These are phyloP conservation scores for Pelobates cultripes DNA, from an alignment of 2,797 vertebrate genomes.

Conservation along the genomic window DNA sequence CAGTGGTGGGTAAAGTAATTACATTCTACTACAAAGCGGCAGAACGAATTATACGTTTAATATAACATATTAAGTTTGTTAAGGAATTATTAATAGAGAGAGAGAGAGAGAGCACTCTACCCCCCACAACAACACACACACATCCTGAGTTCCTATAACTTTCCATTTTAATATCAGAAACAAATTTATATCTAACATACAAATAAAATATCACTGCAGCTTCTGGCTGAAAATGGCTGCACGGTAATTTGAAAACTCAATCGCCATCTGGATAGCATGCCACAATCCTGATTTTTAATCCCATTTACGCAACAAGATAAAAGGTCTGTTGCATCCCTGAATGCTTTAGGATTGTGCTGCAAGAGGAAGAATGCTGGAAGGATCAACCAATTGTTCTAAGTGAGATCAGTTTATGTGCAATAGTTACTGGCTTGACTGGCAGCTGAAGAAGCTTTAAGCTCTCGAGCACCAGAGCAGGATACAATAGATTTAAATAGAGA, in stretches of 20 bases:
- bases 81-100: too few relatives aligned
- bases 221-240: constrained; percentile 1
- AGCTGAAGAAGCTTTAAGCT: background rate
- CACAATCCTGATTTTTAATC: constrained; percentile 41
- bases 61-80: too few relatives aligned
- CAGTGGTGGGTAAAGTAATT: too few relatives aligned
- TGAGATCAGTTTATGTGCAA: background rate
- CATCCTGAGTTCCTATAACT: too few relatives aligned
- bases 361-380: background rate
- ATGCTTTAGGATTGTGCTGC: constrained; percentile 3
- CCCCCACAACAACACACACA: too few relatives aligned
- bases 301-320: constrained; percentile 35
- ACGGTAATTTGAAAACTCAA: constrained; percentile 5
- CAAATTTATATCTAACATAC: background rate
- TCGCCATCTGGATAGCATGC: constrained; percentile 37
- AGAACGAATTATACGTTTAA: too few relatives aligned
- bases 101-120: too few relatives aligned
- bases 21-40: too few relatives aligned
- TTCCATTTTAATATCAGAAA: background rate
- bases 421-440: background rate
- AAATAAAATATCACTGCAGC: background rate
- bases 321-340: constrained; percentile 12
- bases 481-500: background rate
- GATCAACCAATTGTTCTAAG: background rate
- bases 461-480: background rate